A percentile compares a stretch with the other conserved stretches of the same genome.
phyloP scores from a whole-genome alignment of 2,797 vertebrate genomes.

The Pelodytes ibericus region DNA sequence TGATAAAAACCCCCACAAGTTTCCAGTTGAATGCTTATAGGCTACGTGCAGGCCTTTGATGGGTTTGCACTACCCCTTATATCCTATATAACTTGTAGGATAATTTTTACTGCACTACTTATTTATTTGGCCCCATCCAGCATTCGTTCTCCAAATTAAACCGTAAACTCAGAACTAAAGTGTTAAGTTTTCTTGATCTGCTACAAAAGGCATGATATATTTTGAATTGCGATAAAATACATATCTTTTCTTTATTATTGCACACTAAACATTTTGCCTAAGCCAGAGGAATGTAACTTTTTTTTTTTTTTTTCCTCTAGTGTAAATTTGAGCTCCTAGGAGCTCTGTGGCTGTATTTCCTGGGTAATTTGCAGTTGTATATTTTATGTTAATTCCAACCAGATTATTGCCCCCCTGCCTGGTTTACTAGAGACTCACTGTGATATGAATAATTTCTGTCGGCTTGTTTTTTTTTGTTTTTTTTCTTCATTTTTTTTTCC shows the following conservation, averaged over 20 bases:
- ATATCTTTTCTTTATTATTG: neutral
- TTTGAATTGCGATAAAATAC: too few species aligned
- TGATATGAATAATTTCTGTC: constrained; percentile 81
- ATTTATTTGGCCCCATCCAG: too few species aligned
- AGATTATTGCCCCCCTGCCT: constrained; percentile 83
- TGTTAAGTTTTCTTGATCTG: too few species aligned
- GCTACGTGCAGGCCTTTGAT: too few species aligned
- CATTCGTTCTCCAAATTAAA: too few species aligned
- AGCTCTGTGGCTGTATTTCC: constrained; percentile 75
- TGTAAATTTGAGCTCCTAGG: constrained; percentile 76
- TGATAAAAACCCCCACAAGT: too few species aligned
- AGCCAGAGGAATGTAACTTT: constrained; percentile 66
- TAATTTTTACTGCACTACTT: too few species aligned
- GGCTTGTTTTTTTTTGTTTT: constrained; percentile 75
- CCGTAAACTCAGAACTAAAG: too few species aligned
- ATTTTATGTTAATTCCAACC: constrained; percentile 84
- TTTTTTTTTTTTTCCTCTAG: constrained; percentile 56
- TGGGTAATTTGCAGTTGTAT: constrained; percentile 83
- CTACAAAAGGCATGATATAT: too few species aligned
- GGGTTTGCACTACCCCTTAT: too few species aligned
- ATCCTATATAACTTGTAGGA: too few species aligned
- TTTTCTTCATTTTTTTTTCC: neutral
- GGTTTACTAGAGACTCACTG: constrained; percentile 78
- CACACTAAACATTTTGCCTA: neutral
- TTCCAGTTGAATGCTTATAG: too few species aligned